Base-by-base conservation (phyloP, 1,140 invertebrate genomes). In the Euura lappo region DNA sequence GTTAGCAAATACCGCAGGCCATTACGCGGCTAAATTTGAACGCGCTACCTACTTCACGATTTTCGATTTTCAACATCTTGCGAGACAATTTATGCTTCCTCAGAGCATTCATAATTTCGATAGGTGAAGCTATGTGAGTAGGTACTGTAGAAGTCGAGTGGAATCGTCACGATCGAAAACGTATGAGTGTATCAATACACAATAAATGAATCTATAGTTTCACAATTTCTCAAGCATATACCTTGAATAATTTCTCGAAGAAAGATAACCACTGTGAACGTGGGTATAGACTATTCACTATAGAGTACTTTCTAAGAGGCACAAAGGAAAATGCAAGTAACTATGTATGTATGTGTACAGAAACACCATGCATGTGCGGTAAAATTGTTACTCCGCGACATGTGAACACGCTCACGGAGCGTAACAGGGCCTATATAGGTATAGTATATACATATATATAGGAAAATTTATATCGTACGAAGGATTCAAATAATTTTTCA, bases 181-280 rank as follows among this genome's bases (percentile, higher is more conserved):
- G 28, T 28, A 28, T 28, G 28, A 28, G 28, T 28, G 28, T 28
- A 28, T 28, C 28, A 28, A 28, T 28, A 28, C 28, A 28, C 28
- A 28, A n/a, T n/a, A 60, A 3, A 11, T 60, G 51, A 4, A 4
- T 60, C 51, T 60, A 60, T 11, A 6, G 51, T 60, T 60, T 60
- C 51, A 60, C 51, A 6, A 60, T 60, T 8, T 60, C 51, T 60
- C 51, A 11, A 8, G 51, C 2, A 60, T 11, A n/a, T 60, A 6
- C 6, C 51, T 60, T 60, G 51, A 60, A 60, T 60, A 60, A 60
- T 60, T 60, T 60, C 51, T 60, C 6, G 51, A 60, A 60, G 51
- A 60, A 60, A 60, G 10, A 8, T 60, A 28, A 28, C 28, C 28
- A 28, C 28, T 28, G 28, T 28, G 28, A 28, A 28, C 28, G 28